Percentiles rank a stretch among this genome's conserved stretches.
Evolutionary conservation across 2,888 invertebrate species (phyloP).

Genomic region (Volucella inanis): DNA sequence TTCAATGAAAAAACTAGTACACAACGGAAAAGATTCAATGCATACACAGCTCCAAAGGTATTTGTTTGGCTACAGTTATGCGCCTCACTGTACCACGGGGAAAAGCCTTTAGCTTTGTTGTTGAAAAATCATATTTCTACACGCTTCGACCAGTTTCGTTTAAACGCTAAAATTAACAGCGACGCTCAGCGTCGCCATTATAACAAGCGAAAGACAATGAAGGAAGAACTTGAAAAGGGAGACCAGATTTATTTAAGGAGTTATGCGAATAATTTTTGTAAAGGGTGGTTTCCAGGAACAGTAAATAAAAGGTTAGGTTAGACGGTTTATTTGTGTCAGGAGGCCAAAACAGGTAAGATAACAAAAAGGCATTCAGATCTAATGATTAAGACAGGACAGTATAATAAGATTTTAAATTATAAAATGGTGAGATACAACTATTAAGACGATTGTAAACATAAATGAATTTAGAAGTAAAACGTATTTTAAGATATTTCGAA

Average conservation of each 20-base stretch:
- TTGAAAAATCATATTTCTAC: constrained; percentile 22
- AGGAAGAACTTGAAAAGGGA: constrained; percentile 16
- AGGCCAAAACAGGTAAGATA: not conserved
- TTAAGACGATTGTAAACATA: not conserved
- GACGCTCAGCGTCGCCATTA: too few species aligned
- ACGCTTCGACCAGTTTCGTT: constrained; percentile 16
- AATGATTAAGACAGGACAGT: not conserved
- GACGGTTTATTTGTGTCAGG: not conserved
- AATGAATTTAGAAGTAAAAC: not conserved
- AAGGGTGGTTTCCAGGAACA: not conserved
- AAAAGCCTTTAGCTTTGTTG: constrained; percentile 16
- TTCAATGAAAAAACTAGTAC: not conserved
- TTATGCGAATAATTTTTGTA: not conserved
- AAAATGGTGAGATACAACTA: too few species aligned
- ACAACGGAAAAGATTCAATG: too few species aligned
- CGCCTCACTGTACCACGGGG: constrained; percentile 20
- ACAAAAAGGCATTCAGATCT: not conserved
- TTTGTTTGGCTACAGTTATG: constrained; percentile 29
- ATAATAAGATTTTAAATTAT: too few species aligned
- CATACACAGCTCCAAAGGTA: constrained; percentile 18
- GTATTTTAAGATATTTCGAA: not conserved
- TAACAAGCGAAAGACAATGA: not conserved
- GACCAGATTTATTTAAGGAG: constrained; percentile 6
- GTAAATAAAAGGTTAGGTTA: constrained; percentile 4
- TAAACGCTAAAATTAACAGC: constrained; percentile 13